A percentile compares a stretch with the other conserved stretches of the same genome.
phyloP scores from a whole-genome alignment of 2,113 vertebrate genomes.

The Psilopsiagon aurifrons region DNA sequence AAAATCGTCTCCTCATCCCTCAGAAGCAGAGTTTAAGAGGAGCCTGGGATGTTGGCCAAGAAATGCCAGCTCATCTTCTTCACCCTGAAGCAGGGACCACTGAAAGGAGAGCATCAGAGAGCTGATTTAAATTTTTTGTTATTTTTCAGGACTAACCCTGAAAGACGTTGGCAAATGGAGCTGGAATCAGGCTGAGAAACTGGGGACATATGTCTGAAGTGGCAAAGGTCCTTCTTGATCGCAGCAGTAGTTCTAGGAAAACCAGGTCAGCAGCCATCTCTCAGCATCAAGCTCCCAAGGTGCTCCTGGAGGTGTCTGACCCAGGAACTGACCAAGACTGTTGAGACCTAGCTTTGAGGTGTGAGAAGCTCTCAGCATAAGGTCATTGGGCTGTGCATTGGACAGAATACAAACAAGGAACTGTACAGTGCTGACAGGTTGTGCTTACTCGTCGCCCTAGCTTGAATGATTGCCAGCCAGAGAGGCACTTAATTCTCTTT shows the following conservation, averaged over 20 bases:
- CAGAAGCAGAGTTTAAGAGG: background rate
- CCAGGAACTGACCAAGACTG: background rate
- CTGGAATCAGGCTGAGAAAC: background rate
- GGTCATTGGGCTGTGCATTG: accelerated
- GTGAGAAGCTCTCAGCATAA: background rate
- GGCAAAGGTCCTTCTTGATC: background rate
- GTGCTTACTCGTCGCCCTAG: background rate
- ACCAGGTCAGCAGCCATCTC: background rate
- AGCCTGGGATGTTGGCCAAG: background rate
- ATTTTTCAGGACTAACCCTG: background rate
- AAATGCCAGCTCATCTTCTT: background rate
- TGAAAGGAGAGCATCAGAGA: accelerated
- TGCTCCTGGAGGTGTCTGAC: background rate
- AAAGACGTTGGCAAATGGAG: background rate
- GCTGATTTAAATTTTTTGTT: background rate
- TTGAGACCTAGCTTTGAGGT: background rate
- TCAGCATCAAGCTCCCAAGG: background rate
- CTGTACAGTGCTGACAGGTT: background rate
- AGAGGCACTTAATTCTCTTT: background rate
- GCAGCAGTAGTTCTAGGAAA: background rate
- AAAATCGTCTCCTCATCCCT: background rate
- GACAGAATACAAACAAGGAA: background rate
- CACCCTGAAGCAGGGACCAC: background rate
- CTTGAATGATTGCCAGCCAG: background rate
- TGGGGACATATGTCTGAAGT: background rate